Percentiles rank a stretch among this genome's conserved stretches.
Conservation (phyloP, 2,797 vertebrate species). For the Echiichthys vipera region DNA sequence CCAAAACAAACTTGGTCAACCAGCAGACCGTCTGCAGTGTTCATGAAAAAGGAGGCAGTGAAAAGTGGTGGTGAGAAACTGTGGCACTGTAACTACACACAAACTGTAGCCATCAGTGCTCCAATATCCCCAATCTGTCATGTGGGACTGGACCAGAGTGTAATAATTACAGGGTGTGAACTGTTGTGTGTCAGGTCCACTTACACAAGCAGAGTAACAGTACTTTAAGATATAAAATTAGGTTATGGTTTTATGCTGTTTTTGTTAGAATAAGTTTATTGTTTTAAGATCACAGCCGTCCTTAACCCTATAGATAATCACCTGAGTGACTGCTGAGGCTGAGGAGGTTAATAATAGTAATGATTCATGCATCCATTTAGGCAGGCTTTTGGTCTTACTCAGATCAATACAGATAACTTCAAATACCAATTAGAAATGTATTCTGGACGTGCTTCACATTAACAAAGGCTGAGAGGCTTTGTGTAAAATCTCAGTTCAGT, state of each 20-base stretch:
- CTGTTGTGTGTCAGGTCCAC: constrained; percentile 46
- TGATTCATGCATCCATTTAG: constrained; percentile 46
- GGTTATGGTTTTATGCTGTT: constrained; percentile 16
- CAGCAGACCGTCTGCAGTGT: constrained; percentile 45
- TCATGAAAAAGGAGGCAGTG: constrained; percentile 63
- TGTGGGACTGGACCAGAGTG: constrained; percentile 39
- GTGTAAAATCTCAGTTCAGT: constrained; percentile 29
- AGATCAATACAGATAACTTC: constrained; percentile 54
- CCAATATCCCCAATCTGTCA: constrained; percentile 55
- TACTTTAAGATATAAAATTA: constrained; percentile 23
- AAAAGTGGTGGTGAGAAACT: constrained; percentile 57
- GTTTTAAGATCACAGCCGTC: constrained; percentile 16
- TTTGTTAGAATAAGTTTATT: constrained; percentile 19
- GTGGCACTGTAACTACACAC: constrained; percentile 41
- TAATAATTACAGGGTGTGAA: constrained; percentile 55
- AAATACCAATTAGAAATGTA: constrained; percentile 57
- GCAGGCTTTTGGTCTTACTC: constrained; percentile 22
- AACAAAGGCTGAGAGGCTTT: constrained; percentile 39
- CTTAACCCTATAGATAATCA: constrained; percentile 12
- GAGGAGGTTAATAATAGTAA: constrained; percentile 43
- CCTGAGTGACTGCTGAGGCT: constrained; percentile 10
- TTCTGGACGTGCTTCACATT: constrained; percentile 40
- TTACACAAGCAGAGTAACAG: constrained; percentile 34
- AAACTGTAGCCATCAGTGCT: constrained; percentile 39
- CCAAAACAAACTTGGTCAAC: constrained; percentile 66